phyloP scores from a whole-genome alignment of 2,888 invertebrate species.

The Sarcophaga subvicina region DNA sequence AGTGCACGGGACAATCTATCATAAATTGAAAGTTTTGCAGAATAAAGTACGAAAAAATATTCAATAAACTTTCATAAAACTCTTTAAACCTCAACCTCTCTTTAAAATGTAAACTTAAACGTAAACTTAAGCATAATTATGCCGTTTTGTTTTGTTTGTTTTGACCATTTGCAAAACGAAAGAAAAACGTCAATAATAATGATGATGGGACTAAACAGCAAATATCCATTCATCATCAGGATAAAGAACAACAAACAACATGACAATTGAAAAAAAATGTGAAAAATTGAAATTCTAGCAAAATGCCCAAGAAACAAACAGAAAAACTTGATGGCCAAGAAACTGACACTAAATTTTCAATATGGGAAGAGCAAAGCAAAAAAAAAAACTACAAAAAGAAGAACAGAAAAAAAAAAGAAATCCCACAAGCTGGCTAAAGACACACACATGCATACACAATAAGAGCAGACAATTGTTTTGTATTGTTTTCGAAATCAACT shows the following conservation, averaged over 20 bases:
- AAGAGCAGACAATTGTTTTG: slow-evolving; percentile 50
- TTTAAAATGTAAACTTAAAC: no score
- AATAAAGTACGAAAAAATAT: no score
- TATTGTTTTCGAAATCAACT: slow-evolving; percentile 17
- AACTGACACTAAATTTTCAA: slow-evolving; percentile 56
- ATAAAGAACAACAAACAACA: neutral
- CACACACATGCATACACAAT: slow-evolving; percentile 1
- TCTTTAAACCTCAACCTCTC: no score
- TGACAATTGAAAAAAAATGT: slow-evolving; percentile 15
- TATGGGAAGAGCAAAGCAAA: neutral
- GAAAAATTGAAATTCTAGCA: neutral
- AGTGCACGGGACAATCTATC: no score
- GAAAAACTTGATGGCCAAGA: slow-evolving; percentile 23
- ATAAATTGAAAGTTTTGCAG: no score
- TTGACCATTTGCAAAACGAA: slow-evolving; percentile 27
- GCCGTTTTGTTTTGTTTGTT: no score
- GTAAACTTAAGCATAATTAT: no score
- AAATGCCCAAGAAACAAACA: neutral
- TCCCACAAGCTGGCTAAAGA: slow-evolving; percentile 4
- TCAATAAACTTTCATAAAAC: no score
- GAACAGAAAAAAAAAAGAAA: slow-evolving; percentile 28
- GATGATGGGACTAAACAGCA: neutral
- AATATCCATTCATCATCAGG: neutral
- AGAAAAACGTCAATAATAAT: slow-evolving; percentile 43
- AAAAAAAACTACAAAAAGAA: neutral